Conservation (phyloP, 2,888 invertebrate species). For the Habrosyne pyritoides region DNA sequence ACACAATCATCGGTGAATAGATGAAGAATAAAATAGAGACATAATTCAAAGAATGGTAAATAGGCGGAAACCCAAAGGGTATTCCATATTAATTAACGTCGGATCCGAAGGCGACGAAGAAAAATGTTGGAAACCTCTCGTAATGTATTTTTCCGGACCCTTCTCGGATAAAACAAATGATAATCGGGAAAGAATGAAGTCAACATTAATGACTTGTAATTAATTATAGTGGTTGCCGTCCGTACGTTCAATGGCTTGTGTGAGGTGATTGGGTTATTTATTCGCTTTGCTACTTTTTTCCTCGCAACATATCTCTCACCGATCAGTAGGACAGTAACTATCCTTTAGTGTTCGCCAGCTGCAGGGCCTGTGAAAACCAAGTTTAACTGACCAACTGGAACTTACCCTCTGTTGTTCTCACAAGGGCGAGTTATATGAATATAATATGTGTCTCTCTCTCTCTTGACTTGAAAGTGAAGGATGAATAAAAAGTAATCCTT, state of each 20-base stretch:
- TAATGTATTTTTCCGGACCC: slow-evolving; percentile 80
- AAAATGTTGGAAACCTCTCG: slow-evolving; percentile 69
- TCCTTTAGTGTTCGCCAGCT: background rate
- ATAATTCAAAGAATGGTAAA: slow-evolving; percentile 72
- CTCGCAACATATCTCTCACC: no score
- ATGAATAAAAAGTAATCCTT: no score
- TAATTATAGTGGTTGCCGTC: slow-evolving; percentile 58
- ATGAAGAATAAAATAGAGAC: slow-evolving; percentile 59
- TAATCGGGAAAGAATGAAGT: slow-evolving; percentile 82
- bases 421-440: no score
- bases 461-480: no score
- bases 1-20: slow-evolving; percentile 29
- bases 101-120: slow-evolving; percentile 76
- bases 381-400: no score
- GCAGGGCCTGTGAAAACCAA: no score
- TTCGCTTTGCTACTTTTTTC: no score
- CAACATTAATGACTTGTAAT: slow-evolving; percentile 74
- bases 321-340: background rate
- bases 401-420: no score
- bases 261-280: slow-evolving; percentile 11
- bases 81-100: slow-evolving; percentile 82
- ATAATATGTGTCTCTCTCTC: no score
- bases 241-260: slow-evolving; percentile 44
- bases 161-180: slow-evolving; percentile 78
- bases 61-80: slow-evolving; percentile 71